phyloP scores from a whole-genome alignment of 2,888 invertebrate species.

The Actias luna region DNA sequence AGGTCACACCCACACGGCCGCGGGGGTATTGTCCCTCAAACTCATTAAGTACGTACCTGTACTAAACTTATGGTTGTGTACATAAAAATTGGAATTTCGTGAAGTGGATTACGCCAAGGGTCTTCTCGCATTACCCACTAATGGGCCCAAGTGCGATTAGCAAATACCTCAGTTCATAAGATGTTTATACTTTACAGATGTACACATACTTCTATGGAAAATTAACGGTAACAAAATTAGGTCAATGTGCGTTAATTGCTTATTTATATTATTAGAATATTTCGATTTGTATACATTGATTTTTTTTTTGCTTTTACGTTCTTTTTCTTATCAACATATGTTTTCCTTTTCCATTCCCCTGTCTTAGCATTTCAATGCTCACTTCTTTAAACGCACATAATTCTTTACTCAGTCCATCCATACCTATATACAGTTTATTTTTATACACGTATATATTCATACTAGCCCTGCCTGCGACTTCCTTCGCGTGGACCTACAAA shows the following conservation, averaged over 20 bases:
- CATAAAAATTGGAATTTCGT: constrained; percentile 32
- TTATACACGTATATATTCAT: no score
- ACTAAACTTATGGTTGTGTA: constrained; percentile 26
- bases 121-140: constrained; percentile 15
- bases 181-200: background rate
- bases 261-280: background rate
- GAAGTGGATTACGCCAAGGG: constrained; percentile 17
- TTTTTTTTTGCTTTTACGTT: no score
- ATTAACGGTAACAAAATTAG: background rate
- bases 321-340: no score
- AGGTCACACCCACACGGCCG: background rate
- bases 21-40: background rate
- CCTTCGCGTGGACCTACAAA: no score
- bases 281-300: background rate
- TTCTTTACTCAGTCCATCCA: no score
- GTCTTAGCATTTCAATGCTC: no score
- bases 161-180: constrained; percentile 5
- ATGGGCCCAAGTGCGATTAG: constrained; percentile 9
- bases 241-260: background rate
- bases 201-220: background rate
- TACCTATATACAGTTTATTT: no score
- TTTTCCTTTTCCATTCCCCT: no score
- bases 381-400: no score
- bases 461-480: no score
- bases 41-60: constrained; percentile 24